Base-by-base conservation (phyloP, 2,888 invertebrate species). In the Watsonalla cultraria region DNA sequence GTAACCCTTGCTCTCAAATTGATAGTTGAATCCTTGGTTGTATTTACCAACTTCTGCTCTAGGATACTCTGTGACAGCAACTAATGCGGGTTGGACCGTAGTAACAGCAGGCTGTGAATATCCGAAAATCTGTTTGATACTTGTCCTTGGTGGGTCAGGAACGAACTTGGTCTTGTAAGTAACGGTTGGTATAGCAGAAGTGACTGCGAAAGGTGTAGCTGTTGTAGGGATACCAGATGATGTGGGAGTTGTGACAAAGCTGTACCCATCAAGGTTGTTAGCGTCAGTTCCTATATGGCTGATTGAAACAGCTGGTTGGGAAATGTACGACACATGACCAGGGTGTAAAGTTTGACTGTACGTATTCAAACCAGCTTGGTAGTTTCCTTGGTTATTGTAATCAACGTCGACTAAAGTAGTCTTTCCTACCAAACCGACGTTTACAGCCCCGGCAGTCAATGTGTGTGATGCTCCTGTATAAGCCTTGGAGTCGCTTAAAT, bases 371-470 rank as follows among this genome's bases (percentile, higher is more conserved):
- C 60, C 66, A 53, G 66, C 51, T 60, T 68, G 65, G 56, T 84
- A 85, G 52, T 70, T 76, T 1, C 57, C 66, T 61, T 86, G 80
- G 50, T 84, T 70, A 2, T 70, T 73, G 54, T 86, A 82, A 50
- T 74, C 76, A 34, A 80, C 75, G 54, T 90, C 90, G 0, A 91
- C 70, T 53, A 91, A 72, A 11, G 85, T 85, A 1, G 91, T 91
- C 69, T 90, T 91, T 42, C 91, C 91, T 7, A 91, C 91, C 45
- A 91, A 72, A 35, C 86, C 91, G 11, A 90, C 88, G 61, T 90
- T 91, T 0, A 91, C 78, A 39, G 90, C 89, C 37, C 91, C 91
- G 9, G 89, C 89, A 5, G 90, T 85, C 33, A 91, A 72, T 49
- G 84, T 84, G 51, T 91, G 90, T 7, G 87, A 82, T 0, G 76